Percentiles rank a stretch among this genome's conserved stretches.
phyloP scores from a whole-genome alignment of 2,797 vertebrate species.

The Oophaga sylvatica region DNA sequence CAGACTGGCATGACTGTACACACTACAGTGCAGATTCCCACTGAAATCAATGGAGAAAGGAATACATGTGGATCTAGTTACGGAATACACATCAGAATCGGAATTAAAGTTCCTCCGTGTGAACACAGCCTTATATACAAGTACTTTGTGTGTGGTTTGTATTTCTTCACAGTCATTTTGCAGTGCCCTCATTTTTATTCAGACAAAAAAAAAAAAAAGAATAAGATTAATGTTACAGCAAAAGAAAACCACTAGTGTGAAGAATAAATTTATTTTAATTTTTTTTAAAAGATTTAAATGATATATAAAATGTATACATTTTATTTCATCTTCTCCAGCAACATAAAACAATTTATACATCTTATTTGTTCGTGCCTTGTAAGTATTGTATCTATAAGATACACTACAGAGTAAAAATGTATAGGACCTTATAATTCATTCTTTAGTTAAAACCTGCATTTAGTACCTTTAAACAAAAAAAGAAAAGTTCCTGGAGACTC shows the following conservation, averaged over 20 bases:
- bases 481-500: slow-evolving; percentile 36
- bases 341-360: slow-evolving; percentile 92
- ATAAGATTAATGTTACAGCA: background rate
- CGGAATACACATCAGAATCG: too few species aligned
- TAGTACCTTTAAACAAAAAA: slow-evolving; percentile 88
- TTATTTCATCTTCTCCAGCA: slow-evolving; percentile 81
- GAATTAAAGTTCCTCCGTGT: too few species aligned
- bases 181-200: too few species aligned
- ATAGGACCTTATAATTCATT: slow-evolving; percentile 80
- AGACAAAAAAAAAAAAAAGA: too few species aligned
- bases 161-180: too few species aligned
- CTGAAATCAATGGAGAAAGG: too few species aligned
- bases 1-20: too few species aligned
- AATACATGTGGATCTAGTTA: too few species aligned
- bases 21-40: too few species aligned
- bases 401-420: slow-evolving; percentile 90
- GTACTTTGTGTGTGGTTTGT: too few species aligned
- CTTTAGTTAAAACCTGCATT: slow-evolving; percentile 84
- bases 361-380: slow-evolving; percentile 85
- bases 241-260: slow-evolving; percentile 44
- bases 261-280: slow-evolving; percentile 84
- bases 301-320: slow-evolving; percentile 96
- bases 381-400: slow-evolving; percentile 98
- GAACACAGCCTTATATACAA: too few species aligned
- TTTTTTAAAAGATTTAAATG: slow-evolving; percentile 90